phyloP scores from a whole-genome alignment of 2,797 vertebrate genomes.

The Apogon talboti region DNA sequence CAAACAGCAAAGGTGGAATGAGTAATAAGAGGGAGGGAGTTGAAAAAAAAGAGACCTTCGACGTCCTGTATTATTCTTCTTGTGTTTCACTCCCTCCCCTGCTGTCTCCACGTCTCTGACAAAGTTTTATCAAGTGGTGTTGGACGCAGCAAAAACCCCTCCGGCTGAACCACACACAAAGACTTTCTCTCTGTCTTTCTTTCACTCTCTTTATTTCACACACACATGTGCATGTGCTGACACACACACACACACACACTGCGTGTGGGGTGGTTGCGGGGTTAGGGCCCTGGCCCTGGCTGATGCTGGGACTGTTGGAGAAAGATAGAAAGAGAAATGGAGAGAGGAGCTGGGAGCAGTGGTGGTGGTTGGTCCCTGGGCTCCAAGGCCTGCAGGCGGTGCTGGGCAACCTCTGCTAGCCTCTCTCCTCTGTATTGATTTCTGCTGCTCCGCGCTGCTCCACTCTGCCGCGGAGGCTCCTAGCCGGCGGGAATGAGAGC shows the following conservation, averaged over 20 bases:
- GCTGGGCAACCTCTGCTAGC: slow-evolving; percentile 86
- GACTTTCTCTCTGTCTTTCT: slow-evolving; percentile 53
- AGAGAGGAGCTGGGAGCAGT: slow-evolving; percentile 74
- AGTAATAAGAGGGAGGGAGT: slow-evolving; percentile 69
- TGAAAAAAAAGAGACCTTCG: slow-evolving; percentile 70
- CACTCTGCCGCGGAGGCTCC: slow-evolving; percentile 77
- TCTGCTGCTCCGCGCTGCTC: slow-evolving; percentile 79
- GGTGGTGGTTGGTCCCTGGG: slow-evolving; percentile 80
- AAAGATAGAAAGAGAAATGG: slow-evolving; percentile 76
- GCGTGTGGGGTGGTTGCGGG: slow-evolving; percentile 72
- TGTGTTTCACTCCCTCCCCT: slow-evolving; percentile 61
- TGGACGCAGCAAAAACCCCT: slow-evolving; percentile 75
- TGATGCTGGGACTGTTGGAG: slow-evolving; percentile 78
- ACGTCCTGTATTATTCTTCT: slow-evolving; percentile 72
- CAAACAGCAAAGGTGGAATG: slow-evolving; percentile 75
- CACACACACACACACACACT: slow-evolving; percentile 51
- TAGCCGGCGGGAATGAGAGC: slow-evolving; percentile 84
- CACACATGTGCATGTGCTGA: slow-evolving; percentile 54
- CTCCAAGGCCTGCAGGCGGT: slow-evolving; percentile 82
- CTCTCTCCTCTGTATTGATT: slow-evolving; percentile 88
- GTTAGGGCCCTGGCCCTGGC: slow-evolving; percentile 76
- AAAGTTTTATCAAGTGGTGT: slow-evolving; percentile 84
- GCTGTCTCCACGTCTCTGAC: slow-evolving; percentile 71
- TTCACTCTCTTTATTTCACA: slow-evolving; percentile 48
- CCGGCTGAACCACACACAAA: slow-evolving; percentile 83